Base-by-base conservation (phyloP, 2,797 vertebrate genomes). In the Hirundo rustica region DNA sequence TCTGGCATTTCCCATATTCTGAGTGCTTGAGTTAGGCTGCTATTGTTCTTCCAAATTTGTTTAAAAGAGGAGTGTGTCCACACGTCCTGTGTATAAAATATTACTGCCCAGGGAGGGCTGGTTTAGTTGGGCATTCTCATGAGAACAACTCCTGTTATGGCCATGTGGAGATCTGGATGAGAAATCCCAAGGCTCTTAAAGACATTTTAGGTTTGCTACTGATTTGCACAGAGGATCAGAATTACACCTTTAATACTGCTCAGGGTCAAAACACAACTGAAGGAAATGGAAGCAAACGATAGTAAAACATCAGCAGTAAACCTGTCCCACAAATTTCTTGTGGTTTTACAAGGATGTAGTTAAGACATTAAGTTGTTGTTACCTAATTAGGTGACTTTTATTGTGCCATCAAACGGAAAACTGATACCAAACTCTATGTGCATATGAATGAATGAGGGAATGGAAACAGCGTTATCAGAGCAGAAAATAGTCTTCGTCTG, bases 271-370 rank as follows among this genome's bases (percentile, higher is more conserved):
- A 89, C 77, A 48, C 65, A 77, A 61, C 71, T 62, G 85, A 80
- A 87, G 88, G 60, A 82, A 97, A 58, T 53, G 79, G 95, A 88
- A 95, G 88, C 57, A 92, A 92, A 90, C 1, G 0, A 64, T 82
- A 96, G 66, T 95, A 95, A 96, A 96, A 53, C 30, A 44, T 85
- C 85, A 93, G 81, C 89, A 96, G 57, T 96, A 96, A 97, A 98
- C 34, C 76, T 89, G 79, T 90, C 91, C 80, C 36, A 90, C 92
- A 96, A 91, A 95, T 87, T 95, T 94, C 92, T 94, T 82, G 67
- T 57, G 61, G 88, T 90, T 97, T 97, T 97, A 92, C 86, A 82
- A 95, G 93, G 78, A 68, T 60, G 64, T 62, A 92, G 77, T 93
- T 93, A 94, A 87, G 96, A 71, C 54, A 91, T 96, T 92, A 92